Conservation (phyloP, 92 coral and sea anemone species). For the Umimayanthus kanabou region DNA sequence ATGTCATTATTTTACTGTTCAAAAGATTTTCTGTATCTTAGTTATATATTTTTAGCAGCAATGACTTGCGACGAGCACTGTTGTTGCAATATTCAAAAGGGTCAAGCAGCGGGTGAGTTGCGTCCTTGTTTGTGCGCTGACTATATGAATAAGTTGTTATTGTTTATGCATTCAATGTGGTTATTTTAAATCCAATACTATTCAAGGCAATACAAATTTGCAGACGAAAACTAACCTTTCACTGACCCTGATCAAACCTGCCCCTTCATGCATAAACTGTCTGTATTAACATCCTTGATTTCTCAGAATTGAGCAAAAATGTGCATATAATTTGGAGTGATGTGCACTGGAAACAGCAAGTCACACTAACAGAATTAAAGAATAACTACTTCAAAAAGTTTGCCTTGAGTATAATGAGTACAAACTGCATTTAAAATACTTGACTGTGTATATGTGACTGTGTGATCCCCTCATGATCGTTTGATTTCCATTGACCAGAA, state of each 20-base stretch:
- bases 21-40: too few species aligned
- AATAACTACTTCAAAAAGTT: too few species aligned
- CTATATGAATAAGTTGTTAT: too few species aligned
- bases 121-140: not conserved
- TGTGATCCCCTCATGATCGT: not conserved
- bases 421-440: not conserved
- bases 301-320: constrained; percentile 12
- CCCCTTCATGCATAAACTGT: constrained; percentile 22
- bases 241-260: constrained; percentile 16
- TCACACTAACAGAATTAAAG: not conserved
- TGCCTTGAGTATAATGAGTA: not conserved
- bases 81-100: not conserved
- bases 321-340: not conserved
- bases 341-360: not conserved
- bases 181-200: too few species aligned
- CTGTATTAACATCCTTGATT: constrained; percentile 24
- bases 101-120: not conserved
- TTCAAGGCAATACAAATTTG: not conserved
- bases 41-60: not conserved
- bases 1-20: not conserved
- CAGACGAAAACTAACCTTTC: not conserved
- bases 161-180: not conserved
- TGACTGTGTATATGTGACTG: too few species aligned
- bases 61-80: not conserved
- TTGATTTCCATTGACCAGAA: not conserved